A percentile compares a stretch with the other conserved stretches of the same genome.
Conservation (phyloP, 2,113 vertebrate species). For the Hypanus sabinus region DNA sequence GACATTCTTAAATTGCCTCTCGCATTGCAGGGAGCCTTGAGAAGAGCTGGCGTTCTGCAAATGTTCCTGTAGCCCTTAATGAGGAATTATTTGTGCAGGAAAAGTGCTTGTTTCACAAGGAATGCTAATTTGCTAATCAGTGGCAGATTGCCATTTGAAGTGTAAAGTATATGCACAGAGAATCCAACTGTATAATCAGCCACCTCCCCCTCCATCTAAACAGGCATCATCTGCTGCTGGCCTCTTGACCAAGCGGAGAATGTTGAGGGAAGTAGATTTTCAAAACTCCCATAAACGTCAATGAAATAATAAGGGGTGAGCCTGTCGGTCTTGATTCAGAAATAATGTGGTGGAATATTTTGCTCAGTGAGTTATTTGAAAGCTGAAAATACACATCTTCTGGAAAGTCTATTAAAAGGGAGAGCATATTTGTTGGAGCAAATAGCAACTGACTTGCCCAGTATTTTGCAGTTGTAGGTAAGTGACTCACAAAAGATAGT, state of each 20-base stretch:
- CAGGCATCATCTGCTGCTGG: neutral
- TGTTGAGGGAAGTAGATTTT: neutral
- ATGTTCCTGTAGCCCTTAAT: neutral
- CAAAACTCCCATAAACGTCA: neutral
- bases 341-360: neutral
- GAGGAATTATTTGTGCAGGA: constrained; percentile 29
- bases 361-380: neutral
- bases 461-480: too few relatives aligned
- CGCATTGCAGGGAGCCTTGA: neutral
- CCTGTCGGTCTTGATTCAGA: neutral
- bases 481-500: too few relatives aligned
- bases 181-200: neutral
- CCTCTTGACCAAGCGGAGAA: neutral
- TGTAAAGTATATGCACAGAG: neutral
- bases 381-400: neutral
- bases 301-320: neutral
- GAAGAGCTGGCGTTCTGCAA: neutral
- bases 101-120: constrained; percentile 21
- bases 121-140: constrained; percentile 34
- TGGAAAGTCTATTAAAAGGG: neutral
- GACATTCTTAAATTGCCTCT: constrained; percentile 11
- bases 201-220: neutral
- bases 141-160: neutral
- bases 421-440: neutral
- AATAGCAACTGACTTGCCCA: too few relatives aligned